Conservation (phyloP, 1,140 invertebrate genomes). For the Ectropis grisescens region DNA sequence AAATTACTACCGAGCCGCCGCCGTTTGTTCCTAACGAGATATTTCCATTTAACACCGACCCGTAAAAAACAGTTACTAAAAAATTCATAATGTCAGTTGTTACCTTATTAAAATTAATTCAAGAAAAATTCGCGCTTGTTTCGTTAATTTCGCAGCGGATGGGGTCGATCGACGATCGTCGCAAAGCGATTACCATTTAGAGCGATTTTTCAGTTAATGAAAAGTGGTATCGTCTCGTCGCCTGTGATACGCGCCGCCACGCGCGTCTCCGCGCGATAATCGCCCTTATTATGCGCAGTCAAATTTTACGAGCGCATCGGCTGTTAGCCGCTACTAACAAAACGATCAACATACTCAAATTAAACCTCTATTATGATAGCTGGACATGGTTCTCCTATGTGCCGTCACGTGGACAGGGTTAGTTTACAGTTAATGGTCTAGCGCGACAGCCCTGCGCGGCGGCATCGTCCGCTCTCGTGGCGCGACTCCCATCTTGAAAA, state of each 20-base stretch:
- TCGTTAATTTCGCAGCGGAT: slow-evolving; percentile 34
- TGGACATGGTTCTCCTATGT: slow-evolving; percentile 28
- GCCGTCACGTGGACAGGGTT: slow-evolving; percentile 18
- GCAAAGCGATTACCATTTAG: slow-evolving; percentile 41
- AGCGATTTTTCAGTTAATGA: slow-evolving; percentile 54
- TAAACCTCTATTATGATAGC: slow-evolving; percentile 32
- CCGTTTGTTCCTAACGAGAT: slow-evolving; percentile 18
- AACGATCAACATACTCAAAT: slow-evolving; percentile 39
- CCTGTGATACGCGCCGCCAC: slow-evolving; percentile 26
- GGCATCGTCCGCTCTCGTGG: no score
- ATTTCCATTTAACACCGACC: slow-evolving; percentile 24
- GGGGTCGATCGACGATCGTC: slow-evolving; percentile 22
- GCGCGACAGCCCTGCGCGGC: slow-evolving; percentile 4
- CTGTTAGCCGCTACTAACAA: slow-evolving; percentile 47
- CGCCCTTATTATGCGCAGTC: slow-evolving; percentile 57
- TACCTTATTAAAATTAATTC: slow-evolving; percentile 53
- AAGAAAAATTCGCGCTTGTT: slow-evolving; percentile 44
- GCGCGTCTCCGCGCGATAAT: slow-evolving; percentile 37
- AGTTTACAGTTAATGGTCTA: slow-evolving; percentile 25
- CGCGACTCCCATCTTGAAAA: slow-evolving; percentile 2
- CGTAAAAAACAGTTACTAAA: slow-evolving; percentile 29
- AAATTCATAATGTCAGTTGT: slow-evolving; percentile 29
- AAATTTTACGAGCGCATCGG: slow-evolving; percentile 58
- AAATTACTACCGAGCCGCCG: slow-evolving; percentile 17
- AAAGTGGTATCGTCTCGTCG: slow-evolving; percentile 30